Base-by-base conservation (phyloP, 2,797 vertebrate species). In the Paguma larvata region DNA sequence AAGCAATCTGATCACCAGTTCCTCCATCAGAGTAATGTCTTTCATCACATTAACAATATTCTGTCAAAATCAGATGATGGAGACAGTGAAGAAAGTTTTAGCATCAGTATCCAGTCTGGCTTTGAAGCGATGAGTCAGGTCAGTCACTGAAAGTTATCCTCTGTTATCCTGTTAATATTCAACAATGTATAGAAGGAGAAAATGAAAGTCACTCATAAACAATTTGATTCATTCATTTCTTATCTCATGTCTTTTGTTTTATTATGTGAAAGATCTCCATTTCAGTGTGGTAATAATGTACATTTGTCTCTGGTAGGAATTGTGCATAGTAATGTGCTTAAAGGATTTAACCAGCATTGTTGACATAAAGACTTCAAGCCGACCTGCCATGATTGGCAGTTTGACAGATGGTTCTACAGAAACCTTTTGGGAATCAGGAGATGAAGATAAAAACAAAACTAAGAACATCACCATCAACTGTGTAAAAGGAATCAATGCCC, bases 41-140 rank as follows among this genome's bases (percentile, higher is more conserved):
- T 99, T 98, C 99, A 99, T 98, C 99, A 99, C 98, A 99, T 99
- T 98, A 99, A 99, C 98, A 99, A 99, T 95, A 99, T 99, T 98
- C 98, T 99, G 97, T 99, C 99, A 72, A 99, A 99, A 98, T 99
- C 99, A 2, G 99, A 99, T 85, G 99, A 99, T 88, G 99, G 99
- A 48, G 99, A 99, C 97, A 99, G 99, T 12, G 99, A 99, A 97
- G 99, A 99, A 98, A 99, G 99, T 98, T 99, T 99, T 96, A 99
- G 99, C 98, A 99, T 99, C 98, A 99, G 99, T 48, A 98, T 99
- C 91, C 99, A 99, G 97, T 99, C 99, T 38, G 99, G 99, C 95
- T 99, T 99, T 93, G 99, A 99, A 99, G 99, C 99, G 77, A 99
- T 99, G 98, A 99, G 98, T 99, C 99, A 99, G 99, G 99, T 98